Conservation (phyloP, 2,888 invertebrate genomes). For the Pollenia labialis region DNA sequence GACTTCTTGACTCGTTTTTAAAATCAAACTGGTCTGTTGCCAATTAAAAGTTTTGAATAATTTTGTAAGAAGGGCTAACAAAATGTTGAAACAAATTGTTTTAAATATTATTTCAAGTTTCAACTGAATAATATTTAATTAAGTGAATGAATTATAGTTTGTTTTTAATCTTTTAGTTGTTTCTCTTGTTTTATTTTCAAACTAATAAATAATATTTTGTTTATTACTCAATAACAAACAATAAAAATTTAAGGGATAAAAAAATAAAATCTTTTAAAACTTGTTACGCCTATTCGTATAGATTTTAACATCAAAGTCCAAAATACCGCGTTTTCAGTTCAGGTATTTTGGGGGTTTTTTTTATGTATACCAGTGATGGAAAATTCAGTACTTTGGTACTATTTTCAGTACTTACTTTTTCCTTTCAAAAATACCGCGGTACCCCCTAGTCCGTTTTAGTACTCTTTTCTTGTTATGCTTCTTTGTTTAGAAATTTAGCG, state of each 20-base stretch:
- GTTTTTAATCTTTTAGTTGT: background rate
- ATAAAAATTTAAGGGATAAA: background rate
- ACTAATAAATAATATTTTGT: constrained; percentile 2
- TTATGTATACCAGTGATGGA: no score
- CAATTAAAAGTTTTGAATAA: no score
- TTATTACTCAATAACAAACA: background rate
- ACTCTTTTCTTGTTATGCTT: no score
- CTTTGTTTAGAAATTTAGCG: no score
- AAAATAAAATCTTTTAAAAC: constrained; percentile 36
- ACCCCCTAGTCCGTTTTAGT: no score
- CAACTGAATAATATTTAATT: constrained; percentile 16
- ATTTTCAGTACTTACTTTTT: no score
- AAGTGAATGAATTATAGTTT: constrained; percentile 52
- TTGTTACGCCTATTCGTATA: constrained; percentile 65
- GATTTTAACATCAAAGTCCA: constrained; percentile 64
- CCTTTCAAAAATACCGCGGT: no score
- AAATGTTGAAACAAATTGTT: background rate
- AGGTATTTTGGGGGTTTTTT: background rate
- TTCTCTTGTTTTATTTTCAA: background rate
- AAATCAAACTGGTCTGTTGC: no score
- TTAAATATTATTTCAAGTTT: background rate
- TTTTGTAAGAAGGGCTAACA: background rate
- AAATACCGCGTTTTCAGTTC: constrained; percentile 35
- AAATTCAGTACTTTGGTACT: no score
- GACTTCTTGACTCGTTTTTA: no score